phyloP scores from a whole-genome alignment of 2,888 invertebrate species.

The Rotaria magnacalcarata region DNA sequence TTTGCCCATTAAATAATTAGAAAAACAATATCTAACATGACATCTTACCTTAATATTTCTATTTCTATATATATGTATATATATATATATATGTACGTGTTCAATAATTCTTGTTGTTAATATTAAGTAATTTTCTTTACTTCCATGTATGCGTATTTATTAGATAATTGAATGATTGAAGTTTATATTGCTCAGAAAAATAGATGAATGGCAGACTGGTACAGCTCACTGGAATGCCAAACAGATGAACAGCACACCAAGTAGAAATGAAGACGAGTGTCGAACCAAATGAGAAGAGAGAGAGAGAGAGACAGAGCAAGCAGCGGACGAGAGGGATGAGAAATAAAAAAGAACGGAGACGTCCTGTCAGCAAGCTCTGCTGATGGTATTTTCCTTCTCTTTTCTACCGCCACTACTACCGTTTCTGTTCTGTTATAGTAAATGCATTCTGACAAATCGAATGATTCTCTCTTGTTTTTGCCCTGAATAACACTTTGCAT shows the following conservation, averaged over 20 bases:
- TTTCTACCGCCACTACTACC: neutral
- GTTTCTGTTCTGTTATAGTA: neutral
- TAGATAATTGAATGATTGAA: neutral
- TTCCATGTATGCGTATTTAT: neutral
- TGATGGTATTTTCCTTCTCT: slow-evolving; percentile 11
- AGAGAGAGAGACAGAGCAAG: neutral
- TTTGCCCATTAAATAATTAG: neutral
- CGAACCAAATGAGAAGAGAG: neutral
- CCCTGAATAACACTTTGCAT: neutral
- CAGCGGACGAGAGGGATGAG: neutral
- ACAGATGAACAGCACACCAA: neutral
- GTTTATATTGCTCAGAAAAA: neutral
- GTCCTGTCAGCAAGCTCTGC: neutral
- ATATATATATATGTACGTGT: neutral
- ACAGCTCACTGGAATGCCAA: neutral
- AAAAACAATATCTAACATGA: neutral
- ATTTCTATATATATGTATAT: neutral
- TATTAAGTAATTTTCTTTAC: neutral
- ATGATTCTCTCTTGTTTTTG: slow-evolving; percentile 7
- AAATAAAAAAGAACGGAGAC: slow-evolving; percentile 12
- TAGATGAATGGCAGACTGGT: neutral
- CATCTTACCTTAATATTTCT: neutral
- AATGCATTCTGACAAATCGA: slow-evolving; percentile 1
- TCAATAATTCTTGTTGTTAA: neutral
- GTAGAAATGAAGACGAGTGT: neutral